A percentile compares a stretch with the other conserved stretches of the same genome.
These are phyloP conservation scores for Incurvaria masculella DNA, from an alignment of 2,888 invertebrate genomes.

Conservation along the genomic window DNA sequence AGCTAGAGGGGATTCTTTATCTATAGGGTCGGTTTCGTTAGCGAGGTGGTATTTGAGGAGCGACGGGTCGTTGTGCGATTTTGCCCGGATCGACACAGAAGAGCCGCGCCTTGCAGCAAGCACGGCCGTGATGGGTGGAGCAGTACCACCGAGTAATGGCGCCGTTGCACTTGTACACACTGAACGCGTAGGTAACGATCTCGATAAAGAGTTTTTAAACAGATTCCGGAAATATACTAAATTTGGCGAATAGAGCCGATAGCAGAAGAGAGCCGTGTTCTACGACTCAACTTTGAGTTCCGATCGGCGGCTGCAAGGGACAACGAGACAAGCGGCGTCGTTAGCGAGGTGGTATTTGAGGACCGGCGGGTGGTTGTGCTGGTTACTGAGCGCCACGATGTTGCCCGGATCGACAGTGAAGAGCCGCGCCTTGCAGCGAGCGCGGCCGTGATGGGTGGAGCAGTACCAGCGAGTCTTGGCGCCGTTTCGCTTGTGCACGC, in stretches of 20 bases:
- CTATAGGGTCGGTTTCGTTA: too few species aligned
- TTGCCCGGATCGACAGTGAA: neutral
- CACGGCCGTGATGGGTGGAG: conserved; percentile 9
- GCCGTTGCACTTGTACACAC: neutral
- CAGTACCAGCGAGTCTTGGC: conserved; percentile 11
- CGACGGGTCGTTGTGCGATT: conserved; percentile 6
- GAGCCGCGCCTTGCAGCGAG: neutral
- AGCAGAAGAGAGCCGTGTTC: too few species aligned
- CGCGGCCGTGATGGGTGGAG: conserved; percentile 9
- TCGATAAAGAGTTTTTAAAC: neutral
- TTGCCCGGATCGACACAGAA: neutral
- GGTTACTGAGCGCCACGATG: conserved; percentile 3
- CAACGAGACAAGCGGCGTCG: neutral
- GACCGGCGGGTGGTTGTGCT: conserved; percentile 5
- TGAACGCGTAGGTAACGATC: conserved; percentile 2
- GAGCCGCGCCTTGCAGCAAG: neutral
- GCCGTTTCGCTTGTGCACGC: neutral
- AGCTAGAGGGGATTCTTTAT: too few species aligned
- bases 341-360: neutral
- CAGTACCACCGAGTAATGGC: conserved; percentile 11
- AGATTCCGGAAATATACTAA: too few species aligned
- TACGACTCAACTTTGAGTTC: neutral
- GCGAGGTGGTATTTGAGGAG: neutral
- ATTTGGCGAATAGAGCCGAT: too few species aligned
- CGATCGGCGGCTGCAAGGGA: too few species aligned